Conservation (phyloP, 2,797 vertebrate species). For the Pagetopsis macropterus region DNA sequence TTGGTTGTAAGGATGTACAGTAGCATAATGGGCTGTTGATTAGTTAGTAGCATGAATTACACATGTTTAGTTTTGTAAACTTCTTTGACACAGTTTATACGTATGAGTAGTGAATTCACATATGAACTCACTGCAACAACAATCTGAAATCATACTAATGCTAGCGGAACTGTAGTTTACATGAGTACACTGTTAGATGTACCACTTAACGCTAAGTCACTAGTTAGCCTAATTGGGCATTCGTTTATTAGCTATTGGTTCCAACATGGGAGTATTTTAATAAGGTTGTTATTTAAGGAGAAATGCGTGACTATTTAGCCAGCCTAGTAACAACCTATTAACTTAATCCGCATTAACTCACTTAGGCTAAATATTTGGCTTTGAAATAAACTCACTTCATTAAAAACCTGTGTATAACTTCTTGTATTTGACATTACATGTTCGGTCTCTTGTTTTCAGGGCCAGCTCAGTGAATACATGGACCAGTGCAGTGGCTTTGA, state of each 20-base stretch:
- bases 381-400: background rate
- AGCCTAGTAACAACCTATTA: background rate
- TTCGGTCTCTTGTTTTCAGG: constrained; percentile 75
- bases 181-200: background rate
- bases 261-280: background rate
- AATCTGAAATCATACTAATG: background rate
- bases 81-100: background rate
- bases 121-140: background rate
- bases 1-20: background rate
- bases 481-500: constrained; percentile 94
- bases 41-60: background rate
- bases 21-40: background rate
- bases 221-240: background rate
- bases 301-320: background rate
- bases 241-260: background rate
- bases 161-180: constrained; percentile 3
- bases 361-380: background rate
- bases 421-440: background rate
- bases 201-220: background rate
- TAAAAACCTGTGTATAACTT: rapidly evolving
- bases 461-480: constrained; percentile 91
- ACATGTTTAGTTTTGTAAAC: background rate
- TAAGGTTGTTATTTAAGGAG: too few relatives aligned
- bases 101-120: too few relatives aligned
- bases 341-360: background rate